These are phyloP conservation scores for Percopsis omiscomaycus DNA, from an alignment of 2,797 vertebrate genomes.

Conservation along the genomic window DNA sequence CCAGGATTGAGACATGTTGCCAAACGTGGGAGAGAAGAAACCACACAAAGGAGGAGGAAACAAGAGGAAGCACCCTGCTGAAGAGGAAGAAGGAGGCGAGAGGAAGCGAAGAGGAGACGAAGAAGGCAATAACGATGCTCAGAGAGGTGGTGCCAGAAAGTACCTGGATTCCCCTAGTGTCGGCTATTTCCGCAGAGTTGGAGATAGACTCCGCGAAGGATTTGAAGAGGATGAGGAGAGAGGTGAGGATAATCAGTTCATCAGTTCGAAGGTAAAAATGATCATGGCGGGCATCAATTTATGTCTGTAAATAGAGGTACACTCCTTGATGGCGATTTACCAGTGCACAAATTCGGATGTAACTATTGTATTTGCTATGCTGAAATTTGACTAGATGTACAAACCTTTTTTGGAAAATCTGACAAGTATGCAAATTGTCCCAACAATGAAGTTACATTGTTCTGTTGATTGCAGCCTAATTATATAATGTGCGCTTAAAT, in stretches of 20 bases:
- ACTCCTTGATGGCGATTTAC: too few species aligned
- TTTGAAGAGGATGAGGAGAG: slow-evolving; percentile 75
- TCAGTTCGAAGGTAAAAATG: too few species aligned
- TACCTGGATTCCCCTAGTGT: slow-evolving; percentile 74
- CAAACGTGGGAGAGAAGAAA: slow-evolving; percentile 48
- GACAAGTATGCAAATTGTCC: too few species aligned
- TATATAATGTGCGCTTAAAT: too few species aligned
- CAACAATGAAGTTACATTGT: too few species aligned
- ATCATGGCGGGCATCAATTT: too few species aligned
- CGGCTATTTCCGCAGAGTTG: slow-evolving; percentile 78
- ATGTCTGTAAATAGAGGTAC: too few species aligned
- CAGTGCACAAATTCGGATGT: too few species aligned
- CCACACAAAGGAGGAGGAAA: slow-evolving; percentile 33
- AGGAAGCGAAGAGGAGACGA: slow-evolving; percentile 35
- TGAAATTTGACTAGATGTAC: too few species aligned
- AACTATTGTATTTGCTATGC: too few species aligned
- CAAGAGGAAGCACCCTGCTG: slow-evolving; percentile 32
- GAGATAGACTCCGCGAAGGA: slow-evolving; percentile 71
- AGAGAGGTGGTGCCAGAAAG: slow-evolving; percentile 39
- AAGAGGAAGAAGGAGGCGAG: slow-evolving; percentile 28
- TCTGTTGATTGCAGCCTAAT: too few species aligned
- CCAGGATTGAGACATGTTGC: slow-evolving; percentile 41
- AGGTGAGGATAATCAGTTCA: slow-evolving; percentile 58
- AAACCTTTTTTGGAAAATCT: too few species aligned
- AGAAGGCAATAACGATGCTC: slow-evolving; percentile 2